Percentiles rank a stretch among this genome's conserved stretches.
Conservation (phyloP, 2,888 invertebrate genomes). For the Cylloceria caligata region DNA sequence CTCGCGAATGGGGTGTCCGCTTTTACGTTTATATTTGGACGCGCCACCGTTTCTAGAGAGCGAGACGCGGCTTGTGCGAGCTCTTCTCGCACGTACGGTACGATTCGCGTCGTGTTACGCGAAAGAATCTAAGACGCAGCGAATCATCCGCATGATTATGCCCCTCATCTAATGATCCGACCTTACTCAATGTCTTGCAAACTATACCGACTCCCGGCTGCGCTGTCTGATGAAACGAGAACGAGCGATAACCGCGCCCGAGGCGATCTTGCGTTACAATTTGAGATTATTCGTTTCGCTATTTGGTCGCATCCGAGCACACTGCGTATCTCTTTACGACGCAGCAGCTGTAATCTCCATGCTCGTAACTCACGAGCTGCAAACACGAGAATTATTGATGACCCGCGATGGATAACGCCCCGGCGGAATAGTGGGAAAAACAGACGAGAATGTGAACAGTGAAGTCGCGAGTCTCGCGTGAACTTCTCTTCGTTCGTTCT, state of each 20-base stretch:
- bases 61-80: neutral
- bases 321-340: neutral
- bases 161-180: conserved; percentile 62
- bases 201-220: conserved; percentile 28
- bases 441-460: conserved; percentile 25
- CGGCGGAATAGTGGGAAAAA: conserved; percentile 5
- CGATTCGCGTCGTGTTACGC: conserved; percentile 12
- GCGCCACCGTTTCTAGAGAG: conserved; percentile 51
- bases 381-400: conserved; percentile 63
- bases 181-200: conserved; percentile 61
- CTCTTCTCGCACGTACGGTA: neutral
- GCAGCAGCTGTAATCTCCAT: conserved; percentile 32
- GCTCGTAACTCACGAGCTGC: conserved; percentile 42
- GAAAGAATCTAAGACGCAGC: conserved; percentile 29
- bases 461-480: conserved; percentile 37
- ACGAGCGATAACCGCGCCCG: conserved; percentile 30
- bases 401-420: conserved; percentile 53
- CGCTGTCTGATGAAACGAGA: conserved; percentile 54
- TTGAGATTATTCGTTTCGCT: neutral
- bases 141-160: conserved; percentile 50
- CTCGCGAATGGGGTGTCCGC: conserved; percentile 59
- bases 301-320: conserved; percentile 3
- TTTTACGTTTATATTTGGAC: conserved; percentile 69
- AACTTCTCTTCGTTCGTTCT: conserved; percentile 14
- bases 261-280: neutral